Base-by-base conservation (phyloP, 1,140 invertebrate species). In the Eurosta solidaginis region DNA sequence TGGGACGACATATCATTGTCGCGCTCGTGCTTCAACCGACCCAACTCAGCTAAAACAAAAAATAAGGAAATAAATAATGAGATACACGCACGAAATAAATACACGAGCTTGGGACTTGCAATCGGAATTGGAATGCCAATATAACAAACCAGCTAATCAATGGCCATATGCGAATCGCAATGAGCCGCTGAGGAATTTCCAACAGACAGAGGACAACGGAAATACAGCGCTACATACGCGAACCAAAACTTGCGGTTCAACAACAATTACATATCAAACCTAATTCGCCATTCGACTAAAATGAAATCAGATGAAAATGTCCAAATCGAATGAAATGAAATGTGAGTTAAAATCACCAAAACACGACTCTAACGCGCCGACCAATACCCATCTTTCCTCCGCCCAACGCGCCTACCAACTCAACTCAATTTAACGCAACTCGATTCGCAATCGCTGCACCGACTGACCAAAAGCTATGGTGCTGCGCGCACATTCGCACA, bases 271-370 rank as follows among this genome's bases (percentile, higher is more conserved):
- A 12, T 22, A 42, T 7, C n/a, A 29, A 74, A 74, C n/a, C 68
- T 40, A 74, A 74, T 45, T 45, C 73, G 42, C 42, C 44, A 45
- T 45, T 74, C 25, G 73, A 20, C 10, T n/a, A 36, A 52, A 52
- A 44, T 47, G 44, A 78, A 78, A 78, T 78, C 77, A 74, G 77
- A 78, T 78, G 77, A 78, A 74, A 78, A 78, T 74, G 77, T 78
- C 77, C 63, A 74, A 78, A 50, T 78, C 63, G 29, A 78, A 78
- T 22, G 29, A 74, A 78, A 78, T 78, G 77, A 78, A 78, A 78
- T 78, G 77, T 74, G 77, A 78, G 63, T 78, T 78, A 78, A 78
- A 78, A 78, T 78, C 77, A 74, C 54, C 68, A 49, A 74, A 74
- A 74, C 36, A 78, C 63, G 76, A 77, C 52, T 77, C 52, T 44